Evolutionary conservation across 2,888 invertebrate species (phyloP).

Genomic region (Hirtodrosophila cameraria): DNA sequence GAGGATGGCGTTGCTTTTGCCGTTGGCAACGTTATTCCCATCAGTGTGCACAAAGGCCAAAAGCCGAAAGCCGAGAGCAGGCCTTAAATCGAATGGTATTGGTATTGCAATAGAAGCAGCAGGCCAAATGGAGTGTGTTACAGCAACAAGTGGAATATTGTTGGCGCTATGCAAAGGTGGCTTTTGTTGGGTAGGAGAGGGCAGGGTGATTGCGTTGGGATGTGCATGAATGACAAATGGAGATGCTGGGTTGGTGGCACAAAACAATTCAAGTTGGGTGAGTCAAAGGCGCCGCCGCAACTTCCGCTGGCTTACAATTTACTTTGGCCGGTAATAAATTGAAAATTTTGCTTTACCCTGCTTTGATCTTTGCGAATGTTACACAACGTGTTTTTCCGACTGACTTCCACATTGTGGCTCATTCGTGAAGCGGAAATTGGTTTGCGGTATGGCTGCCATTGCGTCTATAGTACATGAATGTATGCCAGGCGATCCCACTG

Average conservation of each 20-base stretch:
- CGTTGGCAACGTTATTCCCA: conserved; percentile 23
- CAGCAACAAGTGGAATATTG: conserved; percentile 70
- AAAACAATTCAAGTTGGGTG: conserved; percentile 43
- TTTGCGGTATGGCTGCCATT: conserved; percentile 40
- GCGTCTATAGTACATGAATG: no score
- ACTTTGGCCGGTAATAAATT: conserved; percentile 72
- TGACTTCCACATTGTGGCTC: conserved; percentile 48
- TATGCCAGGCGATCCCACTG: conserved; percentile 7
- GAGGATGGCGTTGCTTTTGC: background rate
- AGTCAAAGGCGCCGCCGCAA: conserved; percentile 60
- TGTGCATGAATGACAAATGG: conserved; percentile 51
- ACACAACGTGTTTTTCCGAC: conserved; percentile 33
- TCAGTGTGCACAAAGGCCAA: conserved; percentile 38
- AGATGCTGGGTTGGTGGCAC: conserved; percentile 17
- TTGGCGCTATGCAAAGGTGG: conserved; percentile 44
- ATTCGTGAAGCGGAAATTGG: conserved; percentile 67
- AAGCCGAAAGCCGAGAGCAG: conserved; percentile 12
- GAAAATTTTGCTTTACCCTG: conserved; percentile 60
- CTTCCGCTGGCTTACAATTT: conserved; percentile 71
- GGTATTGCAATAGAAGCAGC: background rate
- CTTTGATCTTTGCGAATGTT: conserved; percentile 50
- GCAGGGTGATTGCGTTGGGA: no score
- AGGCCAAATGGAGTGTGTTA: background rate
- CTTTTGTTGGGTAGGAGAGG: no score
- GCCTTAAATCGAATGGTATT: conserved; percentile 17